Evolutionary conservation across 2,888 invertebrate species (phyloP), one percentile per base, ranked within the genome.

Genomic region (Leucoptera coffeella): DNA sequence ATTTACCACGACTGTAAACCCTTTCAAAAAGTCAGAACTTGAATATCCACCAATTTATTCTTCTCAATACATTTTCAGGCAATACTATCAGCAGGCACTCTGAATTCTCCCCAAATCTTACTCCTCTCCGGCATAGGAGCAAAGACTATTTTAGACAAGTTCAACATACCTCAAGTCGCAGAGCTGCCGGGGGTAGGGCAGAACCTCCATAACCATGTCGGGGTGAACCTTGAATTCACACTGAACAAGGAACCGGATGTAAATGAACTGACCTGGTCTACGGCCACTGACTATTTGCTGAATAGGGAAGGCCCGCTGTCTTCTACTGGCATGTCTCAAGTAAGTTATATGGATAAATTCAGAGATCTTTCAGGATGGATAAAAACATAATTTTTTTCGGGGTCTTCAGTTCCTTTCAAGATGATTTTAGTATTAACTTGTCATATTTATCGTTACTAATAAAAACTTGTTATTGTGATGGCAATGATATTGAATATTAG

Each of bases 121-220:
- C 43, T 82, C 3, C 64, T 80, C 3, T 82, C 82, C 1, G 83
- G 83, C 7, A 67, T 82, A 5, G 82, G 82, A 0, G 78, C 82
- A 0, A 74, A 64, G 38, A 62, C 73, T 4, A 77, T 77, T 23
- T 50, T 83, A 2, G 51, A 71, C 23, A 60, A 64, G 29, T 72
- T 77, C 30, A 75, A 76, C 28, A 75, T 83, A 14, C 72, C 72
- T 4, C 64, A 76, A 7, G 57, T 78, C 14, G 73, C 75, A 32
- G 73, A 82, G 32, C 50, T 82, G 12, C 80, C 79, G 0, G 82
- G 82, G 0, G 82, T 83, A 1, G 82, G 83, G 0, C 73, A 75
- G 40, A 83, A 82, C 41, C 50, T 83, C 1, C 80, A 80, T 30
- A 82, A 82, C 42, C 82, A 83, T 38, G 78, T 82, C 0, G 77